Evolutionary conservation across 2,113 vertebrate species (phyloP), one percentile per base, ranked within the genome.

Genomic region (Pteruthius melanotis): DNA sequence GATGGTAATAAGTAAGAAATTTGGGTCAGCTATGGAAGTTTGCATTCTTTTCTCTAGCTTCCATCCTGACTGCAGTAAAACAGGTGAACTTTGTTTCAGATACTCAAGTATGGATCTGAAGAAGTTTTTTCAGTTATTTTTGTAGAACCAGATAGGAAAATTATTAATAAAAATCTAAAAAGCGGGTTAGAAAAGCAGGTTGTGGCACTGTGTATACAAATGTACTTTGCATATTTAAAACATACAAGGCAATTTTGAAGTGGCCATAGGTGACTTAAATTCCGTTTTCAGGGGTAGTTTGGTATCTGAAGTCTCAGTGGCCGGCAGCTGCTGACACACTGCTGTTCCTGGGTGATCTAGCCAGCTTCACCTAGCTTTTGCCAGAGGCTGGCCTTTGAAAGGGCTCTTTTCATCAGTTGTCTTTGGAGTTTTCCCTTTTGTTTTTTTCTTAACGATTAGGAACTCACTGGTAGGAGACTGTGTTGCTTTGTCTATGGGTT

Each of bases 401-500:
- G 76, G 60, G 21, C 27, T 69, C 16, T 81, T 70, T 63, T 33
- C 45, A 75, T 56, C n/a, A 40, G 9, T 7, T 69, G 9, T 47
- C 40, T 82, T 68, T 56, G 14, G 42, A 53, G 23, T 22, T 77
- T 72, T 61, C 42, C 21, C n/a, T 52, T 42, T 70, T 68, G 7
- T 23, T 37, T 71, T 49, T 60, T 69, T 20, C 11, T 65, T 64
- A 86, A 57, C 35, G 14, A 28, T 92, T 63, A 39, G 42, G 75
- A 65, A 98, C 99, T 99, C 96, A 99, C 99, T 98, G 85, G 98
- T 97, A 95, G 98, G 96, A 64, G 97, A 98, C 70, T 97, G 98
- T 85, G 98, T 98, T 95, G 98, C 98, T 97, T 98, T 99, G 93
- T 99, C 99, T 97, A 98, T 96, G 54, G 99, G 98, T 98, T 98